phyloP scores from a whole-genome alignment of 2,113 vertebrate species.

The Boulengeromyrus knoepffleri region DNA sequence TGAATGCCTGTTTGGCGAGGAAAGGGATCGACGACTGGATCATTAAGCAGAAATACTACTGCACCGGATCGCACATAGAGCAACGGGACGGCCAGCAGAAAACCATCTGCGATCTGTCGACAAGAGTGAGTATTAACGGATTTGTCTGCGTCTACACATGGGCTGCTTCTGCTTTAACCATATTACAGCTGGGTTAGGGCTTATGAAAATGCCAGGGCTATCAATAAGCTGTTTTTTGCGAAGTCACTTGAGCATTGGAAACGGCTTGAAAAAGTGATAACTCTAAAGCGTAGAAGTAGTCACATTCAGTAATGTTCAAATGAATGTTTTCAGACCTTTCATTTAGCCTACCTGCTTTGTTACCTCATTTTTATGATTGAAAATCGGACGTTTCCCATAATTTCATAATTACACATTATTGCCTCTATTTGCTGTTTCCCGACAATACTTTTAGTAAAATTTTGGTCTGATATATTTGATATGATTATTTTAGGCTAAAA shows the following conservation, averaged over 20 bases:
- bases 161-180: not conserved
- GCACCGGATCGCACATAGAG: constrained; percentile 57
- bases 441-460: not conserved
- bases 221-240: not conserved
- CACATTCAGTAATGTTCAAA: not conserved
- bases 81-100: constrained; percentile 70
- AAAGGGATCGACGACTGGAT: constrained; percentile 95
- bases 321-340: not conserved
- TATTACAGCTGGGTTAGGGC: not conserved
- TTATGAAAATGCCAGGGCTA: not conserved
- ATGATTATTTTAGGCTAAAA: not conserved
- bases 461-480: not conserved
- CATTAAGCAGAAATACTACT: constrained; percentile 82
- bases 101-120: constrained; percentile 65
- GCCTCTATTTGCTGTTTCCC: not conserved
- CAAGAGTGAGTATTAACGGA: constrained; percentile 70
- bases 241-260: not conserved
- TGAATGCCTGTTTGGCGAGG: constrained; percentile 87
- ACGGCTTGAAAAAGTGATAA: not conserved
- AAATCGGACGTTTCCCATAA: not conserved
- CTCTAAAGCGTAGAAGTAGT: not conserved
- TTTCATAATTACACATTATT: not conserved
- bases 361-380: not conserved
- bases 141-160: not conserved
- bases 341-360: too few relatives aligned